Conservation (phyloP, 2,888 invertebrate species). For the Saturnia pavonia region DNA sequence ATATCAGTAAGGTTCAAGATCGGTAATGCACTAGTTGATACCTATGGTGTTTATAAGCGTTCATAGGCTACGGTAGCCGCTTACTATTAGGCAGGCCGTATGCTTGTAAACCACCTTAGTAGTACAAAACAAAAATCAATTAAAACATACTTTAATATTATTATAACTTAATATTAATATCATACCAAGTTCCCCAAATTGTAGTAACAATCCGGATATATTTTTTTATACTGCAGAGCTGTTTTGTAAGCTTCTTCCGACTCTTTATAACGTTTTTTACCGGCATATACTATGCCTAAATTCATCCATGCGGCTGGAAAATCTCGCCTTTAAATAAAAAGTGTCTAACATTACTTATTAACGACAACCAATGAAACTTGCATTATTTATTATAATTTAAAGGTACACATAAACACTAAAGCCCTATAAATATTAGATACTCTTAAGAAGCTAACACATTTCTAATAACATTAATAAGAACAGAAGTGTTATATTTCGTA, state of each 20-base stretch:
- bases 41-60: no score
- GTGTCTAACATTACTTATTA: not conserved
- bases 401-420: constrained; percentile 8
- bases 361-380: not conserved
- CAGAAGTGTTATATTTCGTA: not conserved
- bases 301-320: constrained; percentile 99
- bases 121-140: not conserved
- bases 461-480: not conserved
- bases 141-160: not conserved
- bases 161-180: constrained; percentile 24
- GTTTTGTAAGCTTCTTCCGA: constrained; percentile 90
- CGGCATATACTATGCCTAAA: constrained; percentile 94
- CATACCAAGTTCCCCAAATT: constrained; percentile 96
- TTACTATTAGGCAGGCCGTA: no score
- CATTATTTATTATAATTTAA: constrained; percentile 11
- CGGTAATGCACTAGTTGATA: no score
- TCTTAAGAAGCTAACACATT: no score
- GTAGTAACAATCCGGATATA: constrained; percentile 96
- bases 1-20: no score
- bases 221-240: constrained; percentile 88
- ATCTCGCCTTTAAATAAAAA: constrained; percentile 82
- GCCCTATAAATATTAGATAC: no score
- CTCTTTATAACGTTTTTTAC: constrained; percentile 85
- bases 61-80: no score
- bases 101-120: no score